Evolutionary conservation across 2,888 invertebrate genomes (phyloP).

Genomic region (Muschampia staudingeri): DNA sequence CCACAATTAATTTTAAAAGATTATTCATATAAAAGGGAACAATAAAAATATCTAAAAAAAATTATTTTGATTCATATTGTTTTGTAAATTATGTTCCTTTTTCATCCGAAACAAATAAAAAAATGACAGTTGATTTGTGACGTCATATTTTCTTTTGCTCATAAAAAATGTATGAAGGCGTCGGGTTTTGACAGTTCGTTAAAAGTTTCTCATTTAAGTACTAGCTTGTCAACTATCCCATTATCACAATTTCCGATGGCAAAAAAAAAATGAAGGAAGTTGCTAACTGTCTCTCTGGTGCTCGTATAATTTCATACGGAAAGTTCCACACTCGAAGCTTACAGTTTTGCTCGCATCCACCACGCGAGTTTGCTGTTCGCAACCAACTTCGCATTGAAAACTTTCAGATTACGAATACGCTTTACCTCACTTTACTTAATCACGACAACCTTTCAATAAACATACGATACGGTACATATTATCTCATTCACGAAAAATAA

Average conservation of each 20-base stretch:
- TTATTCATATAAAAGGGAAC: too few species aligned
- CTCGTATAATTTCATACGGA: conserved; percentile 46
- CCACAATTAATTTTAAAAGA: too few species aligned
- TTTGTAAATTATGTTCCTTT: too few species aligned
- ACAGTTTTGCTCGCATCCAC: conserved; percentile 21
- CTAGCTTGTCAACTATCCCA: too few species aligned
- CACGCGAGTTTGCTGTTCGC: conserved; percentile 15
- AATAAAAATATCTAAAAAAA: too few species aligned
- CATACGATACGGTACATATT: neutral
- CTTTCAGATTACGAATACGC: conserved; percentile 28
- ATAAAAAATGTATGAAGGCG: too few species aligned
- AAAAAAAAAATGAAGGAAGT: conserved; percentile 11
- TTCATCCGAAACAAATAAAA: too few species aligned
- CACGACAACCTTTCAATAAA: neutral
- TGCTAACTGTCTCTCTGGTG: conserved; percentile 27
- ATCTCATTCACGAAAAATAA: neutral
- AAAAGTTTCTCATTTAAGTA: too few species aligned
- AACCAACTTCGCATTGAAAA: conserved; percentile 28
- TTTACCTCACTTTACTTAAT: neutral
- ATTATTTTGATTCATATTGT: too few species aligned
- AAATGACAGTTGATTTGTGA: too few species aligned
- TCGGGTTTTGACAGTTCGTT: too few species aligned
- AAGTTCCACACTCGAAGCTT: conserved; percentile 35
- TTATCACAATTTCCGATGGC: neutral
- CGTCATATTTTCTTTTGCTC: too few species aligned